A percentile compares a stretch with the other conserved stretches of the same genome.
These are phyloP conservation scores for Catocala sponsa DNA, from an alignment of 2,888 invertebrate species.

Conservation along the genomic window DNA sequence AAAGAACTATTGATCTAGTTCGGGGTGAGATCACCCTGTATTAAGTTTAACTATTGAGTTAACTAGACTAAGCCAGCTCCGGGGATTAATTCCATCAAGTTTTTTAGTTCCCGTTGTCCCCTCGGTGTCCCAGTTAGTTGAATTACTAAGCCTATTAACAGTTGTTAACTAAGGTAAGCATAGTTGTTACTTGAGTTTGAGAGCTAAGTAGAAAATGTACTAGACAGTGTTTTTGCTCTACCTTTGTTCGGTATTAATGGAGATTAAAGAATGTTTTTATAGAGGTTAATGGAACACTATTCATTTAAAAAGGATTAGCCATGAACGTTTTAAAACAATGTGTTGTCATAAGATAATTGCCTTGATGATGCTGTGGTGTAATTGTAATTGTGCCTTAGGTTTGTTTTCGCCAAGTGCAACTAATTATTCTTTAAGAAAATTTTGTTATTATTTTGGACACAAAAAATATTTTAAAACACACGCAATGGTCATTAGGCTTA, in stretches of 20 bases:
- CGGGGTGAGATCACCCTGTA: constrained; percentile 66
- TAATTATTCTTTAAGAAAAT: no score
- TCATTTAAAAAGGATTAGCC: no score
- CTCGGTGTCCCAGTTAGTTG: constrained; percentile 49
- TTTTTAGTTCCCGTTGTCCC: constrained; percentile 49
- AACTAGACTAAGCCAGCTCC: constrained; percentile 65
- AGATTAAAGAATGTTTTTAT: background rate
- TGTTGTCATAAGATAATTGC: no score
- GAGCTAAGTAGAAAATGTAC: constrained; percentile 26
- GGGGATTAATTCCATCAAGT: constrained; percentile 42
- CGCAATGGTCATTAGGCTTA: no score
- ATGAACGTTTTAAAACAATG: no score
- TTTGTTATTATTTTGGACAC: no score
- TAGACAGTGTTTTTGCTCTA: constrained; percentile 7
- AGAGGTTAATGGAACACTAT: no score
- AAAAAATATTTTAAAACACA: no score
- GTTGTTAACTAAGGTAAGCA: constrained; percentile 56
- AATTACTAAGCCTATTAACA: constrained; percentile 68
- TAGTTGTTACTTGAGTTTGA: constrained; percentile 34
- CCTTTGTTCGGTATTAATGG: background rate
- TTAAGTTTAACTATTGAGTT: constrained; percentile 68
- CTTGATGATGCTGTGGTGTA: no score
- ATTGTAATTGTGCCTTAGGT: no score
- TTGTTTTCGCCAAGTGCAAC: no score
- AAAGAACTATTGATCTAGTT: constrained; percentile 66